Base-by-base conservation (phyloP, 2,888 invertebrate genomes). In the Busseola fusca region DNA sequence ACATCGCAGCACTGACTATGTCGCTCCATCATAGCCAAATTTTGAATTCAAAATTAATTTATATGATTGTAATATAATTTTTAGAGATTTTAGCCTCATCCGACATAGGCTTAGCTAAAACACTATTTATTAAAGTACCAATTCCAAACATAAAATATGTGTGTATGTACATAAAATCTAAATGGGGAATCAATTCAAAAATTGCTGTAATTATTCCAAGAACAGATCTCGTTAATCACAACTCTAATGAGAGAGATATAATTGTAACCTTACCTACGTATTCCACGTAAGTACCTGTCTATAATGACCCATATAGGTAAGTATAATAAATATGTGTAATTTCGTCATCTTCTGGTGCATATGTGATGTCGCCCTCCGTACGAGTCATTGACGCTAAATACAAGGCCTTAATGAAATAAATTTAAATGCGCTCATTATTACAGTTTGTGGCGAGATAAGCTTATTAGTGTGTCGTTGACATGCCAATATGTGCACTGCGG, bases 381-480 rank as follows among this genome's bases (percentile, higher is more conserved):
- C 37, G 21, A 63, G 16, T 70, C n/a, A 81, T 67, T 69, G 37
- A 14, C 14, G 57, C 18, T 54, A 64, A 69, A 60, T 57, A 60
- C 21, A 66, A 63, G 34, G 30, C 52, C 12, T 45, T 16, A 76
- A 63, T 42, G 25, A 57, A 12, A 21, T 25, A 57, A 7, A 16
- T 79, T 42, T 54, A 60, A 60, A 5, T 16, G 9, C 63, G 2
- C 69, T 25, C 66, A 71, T 34, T 54, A 57, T 30, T 37, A 62
- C 6, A 67, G 27, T 48, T 52, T 59, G 65, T 50, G 50, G 37
- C 12, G 34, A 14, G 50, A 56, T 52, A 64, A 48, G 52, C 59
- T 78, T 67, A 69, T 63, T 66, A 82, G 66, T 60, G 59, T 52
- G 56, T 65, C 48, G 57, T 81, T 63, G 50, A 42, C 37, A 50